Evolutionary conservation across 2,113 vertebrate genomes (phyloP).

Genomic region (Daubentonia madagascariensis): DNA sequence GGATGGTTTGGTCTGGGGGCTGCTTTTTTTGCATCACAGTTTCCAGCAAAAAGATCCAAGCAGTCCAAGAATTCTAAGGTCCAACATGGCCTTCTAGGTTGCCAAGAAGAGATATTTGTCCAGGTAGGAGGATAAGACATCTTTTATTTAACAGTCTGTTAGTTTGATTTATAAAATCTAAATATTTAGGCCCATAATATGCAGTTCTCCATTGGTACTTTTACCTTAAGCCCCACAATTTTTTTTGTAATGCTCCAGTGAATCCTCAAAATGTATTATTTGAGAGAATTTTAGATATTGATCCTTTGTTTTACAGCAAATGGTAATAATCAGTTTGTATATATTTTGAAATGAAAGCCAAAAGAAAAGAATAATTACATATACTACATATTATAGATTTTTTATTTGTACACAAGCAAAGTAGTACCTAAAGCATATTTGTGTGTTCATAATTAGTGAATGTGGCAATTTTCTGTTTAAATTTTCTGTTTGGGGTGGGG

Average conservation of each 20-base stretch:
- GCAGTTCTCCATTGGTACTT: not conserved
- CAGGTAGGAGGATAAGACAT: not conserved
- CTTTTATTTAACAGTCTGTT: not conserved
- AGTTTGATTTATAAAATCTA: not conserved
- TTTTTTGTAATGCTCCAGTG: constrained; percentile 67
- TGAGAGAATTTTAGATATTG: constrained; percentile 78
- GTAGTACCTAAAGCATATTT: constrained; percentile 72
- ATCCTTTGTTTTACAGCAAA: constrained; percentile 76
- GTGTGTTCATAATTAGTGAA: constrained; percentile 75
- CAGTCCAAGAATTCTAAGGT: not conserved
- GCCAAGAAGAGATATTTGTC: not conserved
- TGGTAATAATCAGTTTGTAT: constrained; percentile 84
- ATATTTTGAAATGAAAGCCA: constrained; percentile 80
- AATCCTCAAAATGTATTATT: constrained; percentile 84
- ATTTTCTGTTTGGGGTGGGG: not conserved
- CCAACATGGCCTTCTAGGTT: not conserved
- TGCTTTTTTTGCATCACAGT: not conserved
- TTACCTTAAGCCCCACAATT: not conserved
- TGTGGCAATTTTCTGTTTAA: constrained; percentile 72
- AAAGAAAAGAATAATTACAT: constrained; percentile 82
- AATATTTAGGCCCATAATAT: not conserved
- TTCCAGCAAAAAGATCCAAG: not conserved
- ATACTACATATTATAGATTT: constrained; percentile 81
- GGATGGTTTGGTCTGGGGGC: not conserved
- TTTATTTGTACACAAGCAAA: constrained; percentile 79